phyloP scores from a whole-genome alignment of 2,113 vertebrate species.

The Corythornis cristatus region DNA sequence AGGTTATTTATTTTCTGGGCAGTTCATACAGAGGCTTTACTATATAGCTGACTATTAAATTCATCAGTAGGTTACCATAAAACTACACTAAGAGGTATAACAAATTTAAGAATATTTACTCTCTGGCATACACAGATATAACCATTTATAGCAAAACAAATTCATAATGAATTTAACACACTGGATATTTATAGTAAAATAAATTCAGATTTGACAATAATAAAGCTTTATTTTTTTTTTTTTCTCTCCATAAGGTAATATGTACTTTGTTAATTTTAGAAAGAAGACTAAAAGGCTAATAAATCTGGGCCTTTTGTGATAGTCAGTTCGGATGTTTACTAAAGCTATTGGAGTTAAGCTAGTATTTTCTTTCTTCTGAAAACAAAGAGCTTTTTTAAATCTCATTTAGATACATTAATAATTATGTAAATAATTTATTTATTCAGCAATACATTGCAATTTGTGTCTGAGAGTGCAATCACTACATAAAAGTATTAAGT shows the following conservation, averaged over 20 bases:
- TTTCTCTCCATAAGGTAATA: not conserved
- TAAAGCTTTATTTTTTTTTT: not conserved
- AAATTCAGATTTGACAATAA: not conserved
- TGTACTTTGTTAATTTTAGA: not conserved
- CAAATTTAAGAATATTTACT: not conserved
- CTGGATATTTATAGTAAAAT: not conserved
- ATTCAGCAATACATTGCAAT: not conserved
- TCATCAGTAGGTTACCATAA: not conserved
- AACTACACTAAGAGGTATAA: not conserved
- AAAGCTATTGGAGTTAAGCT: not conserved
- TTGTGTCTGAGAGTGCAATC: not conserved
- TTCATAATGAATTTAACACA: not conserved
- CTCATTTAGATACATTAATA: not conserved
- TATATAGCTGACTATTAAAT: not conserved
- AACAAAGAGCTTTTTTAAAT: not conserved
- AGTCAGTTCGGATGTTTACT: not conserved
- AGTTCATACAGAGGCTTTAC: not conserved
- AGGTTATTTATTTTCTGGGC: slow-evolving; percentile 7
- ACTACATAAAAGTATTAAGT: not conserved
- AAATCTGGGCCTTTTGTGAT: not conserved
- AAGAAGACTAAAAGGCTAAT: not conserved
- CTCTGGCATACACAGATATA: not conserved
- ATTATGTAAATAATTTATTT: not conserved
- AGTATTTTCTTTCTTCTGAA: not conserved
- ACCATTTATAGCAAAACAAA: not conserved